Base-by-base conservation (phyloP, 2,797 vertebrate genomes). In the Anguilla marmorata region DNA sequence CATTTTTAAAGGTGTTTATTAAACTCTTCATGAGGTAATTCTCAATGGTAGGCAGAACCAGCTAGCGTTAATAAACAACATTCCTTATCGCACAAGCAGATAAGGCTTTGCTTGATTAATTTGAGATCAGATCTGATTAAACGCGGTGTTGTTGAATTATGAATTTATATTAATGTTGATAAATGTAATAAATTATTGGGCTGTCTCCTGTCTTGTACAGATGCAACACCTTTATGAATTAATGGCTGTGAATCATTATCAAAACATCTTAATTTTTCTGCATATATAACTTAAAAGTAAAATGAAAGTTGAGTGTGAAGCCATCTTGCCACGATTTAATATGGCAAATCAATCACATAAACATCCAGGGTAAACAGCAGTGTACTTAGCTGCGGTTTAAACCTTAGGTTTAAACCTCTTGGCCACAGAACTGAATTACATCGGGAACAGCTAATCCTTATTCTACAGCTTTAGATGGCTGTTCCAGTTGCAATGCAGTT, bases 51-150 rank as follows among this genome's bases (percentile, higher is more conserved):
- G 76, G 16, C 76, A 48, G 16, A 80, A 21, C 33, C 63, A 69
- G 63, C 63, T 19, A 76, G 30, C 33, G 7, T 21, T 80, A 37
- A 80, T 80, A 48, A 76, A 80, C 76, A 45, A 21, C 41, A 7
- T 80, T 48, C 19, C 76, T 80, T 80, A 80, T 76, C 72, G 33
- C 72, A 76, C 30, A 76, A 76, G 21, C 76, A 80, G 76, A 45
- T 80, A 48, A 80, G 76, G 41, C 76, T 48, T 33, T 37, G 21
- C 30, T 21, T 41, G 76, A 80, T 80, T 80, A 80, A 80, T 80
- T 48, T 80, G 33, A 76, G 72, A 80, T 80, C 76, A 80, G 41
- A 80, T 80, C 33, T 48, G 14, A 80, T 16, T 24, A 37, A 33
- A 76, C 16, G 30, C 12, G 4, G 3, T 33, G n/a, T 45, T 80